Percentiles rank a stretch among this genome's conserved stretches.
phyloP scores from a whole-genome alignment of 2,113 vertebrate genomes.

The Bungarus multicinctus region DNA sequence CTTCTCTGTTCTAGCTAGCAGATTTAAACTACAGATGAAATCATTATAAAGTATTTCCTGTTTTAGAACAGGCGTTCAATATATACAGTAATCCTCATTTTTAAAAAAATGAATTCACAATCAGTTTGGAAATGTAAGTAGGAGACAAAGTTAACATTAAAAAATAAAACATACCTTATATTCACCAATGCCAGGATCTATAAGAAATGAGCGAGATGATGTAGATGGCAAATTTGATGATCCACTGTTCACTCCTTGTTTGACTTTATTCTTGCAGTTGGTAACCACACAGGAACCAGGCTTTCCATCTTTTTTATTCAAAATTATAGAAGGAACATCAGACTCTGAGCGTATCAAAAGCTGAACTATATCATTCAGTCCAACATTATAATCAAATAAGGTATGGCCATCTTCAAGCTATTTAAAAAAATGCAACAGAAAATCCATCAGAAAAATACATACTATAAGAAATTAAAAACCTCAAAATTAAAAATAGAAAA shows the following conservation, averaged over 20 bases:
- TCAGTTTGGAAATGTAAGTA: not conserved
- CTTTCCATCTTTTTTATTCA: slow-evolving; percentile 74
- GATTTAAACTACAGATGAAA: not conserved
- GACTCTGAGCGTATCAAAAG: slow-evolving; percentile 91
- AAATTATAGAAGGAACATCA: slow-evolving; percentile 78
- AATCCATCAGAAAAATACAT: not conserved
- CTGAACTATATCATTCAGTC: slow-evolving; percentile 97
- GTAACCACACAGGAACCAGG: slow-evolving; percentile 61
- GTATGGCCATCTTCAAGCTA: slow-evolving; percentile 98
- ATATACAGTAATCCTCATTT: not conserved
- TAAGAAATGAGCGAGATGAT: slow-evolving; percentile 80
- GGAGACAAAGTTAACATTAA: not conserved
- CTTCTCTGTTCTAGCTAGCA: not conserved
- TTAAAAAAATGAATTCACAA: not conserved
- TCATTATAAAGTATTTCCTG: not conserved
- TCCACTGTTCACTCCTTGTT: slow-evolving; percentile 71
- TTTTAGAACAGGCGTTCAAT: not conserved
- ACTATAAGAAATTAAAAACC: not conserved
- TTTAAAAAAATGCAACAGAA: slow-evolving; percentile 47
- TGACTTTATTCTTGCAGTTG: slow-evolving; percentile 78
- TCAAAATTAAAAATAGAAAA: not conserved
- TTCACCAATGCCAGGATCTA: slow-evolving; percentile 87
- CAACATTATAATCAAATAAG: slow-evolving; percentile 96
- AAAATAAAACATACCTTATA: slow-evolving; percentile 82
- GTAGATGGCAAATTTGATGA: slow-evolving; percentile 81